Percentiles rank a stretch among this genome's conserved stretches.
Conservation (phyloP, 1,140 invertebrate genomes). For the Cotesia glomerata region DNA sequence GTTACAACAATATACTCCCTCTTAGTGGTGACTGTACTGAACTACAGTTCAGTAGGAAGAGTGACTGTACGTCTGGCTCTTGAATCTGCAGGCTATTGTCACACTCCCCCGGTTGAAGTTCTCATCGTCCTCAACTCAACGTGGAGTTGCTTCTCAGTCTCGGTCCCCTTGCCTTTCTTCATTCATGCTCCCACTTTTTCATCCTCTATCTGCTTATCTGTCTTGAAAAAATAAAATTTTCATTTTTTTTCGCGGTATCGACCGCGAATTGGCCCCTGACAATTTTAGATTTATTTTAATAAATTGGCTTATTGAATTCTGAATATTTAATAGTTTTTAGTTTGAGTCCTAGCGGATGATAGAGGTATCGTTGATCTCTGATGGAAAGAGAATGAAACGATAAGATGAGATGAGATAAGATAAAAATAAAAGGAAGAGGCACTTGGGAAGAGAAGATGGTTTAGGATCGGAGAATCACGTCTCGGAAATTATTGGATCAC, state of each 20-base stretch:
- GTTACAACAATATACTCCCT: not conserved
- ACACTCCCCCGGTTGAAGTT: constrained; percentile 44
- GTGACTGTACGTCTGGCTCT: constrained; percentile 48
- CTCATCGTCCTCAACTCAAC: constrained; percentile 24
- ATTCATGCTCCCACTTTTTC: constrained; percentile 21
- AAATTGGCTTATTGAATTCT: too few species aligned
- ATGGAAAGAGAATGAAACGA: not conserved
- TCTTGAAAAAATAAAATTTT: not conserved
- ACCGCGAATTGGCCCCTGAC: not conserved
- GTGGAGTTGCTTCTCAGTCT: not conserved
- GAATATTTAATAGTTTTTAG: too few species aligned
- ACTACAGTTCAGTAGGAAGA: not conserved
- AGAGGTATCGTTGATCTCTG: too few species aligned
- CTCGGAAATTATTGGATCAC: constrained; percentile 30
- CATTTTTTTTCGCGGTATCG: not conserved
- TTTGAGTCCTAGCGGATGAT: too few species aligned
- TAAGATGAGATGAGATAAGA: not conserved
- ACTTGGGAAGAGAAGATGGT: not conserved
- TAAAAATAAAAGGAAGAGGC: not conserved
- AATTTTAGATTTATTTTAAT: too few species aligned
- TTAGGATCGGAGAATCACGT: constrained; percentile 18
- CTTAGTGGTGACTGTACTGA: constrained; percentile 36
- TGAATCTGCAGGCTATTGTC: constrained; percentile 55
- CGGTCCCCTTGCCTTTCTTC: constrained; percentile 12
- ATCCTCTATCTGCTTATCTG: constrained; percentile 18